Evolutionary conservation across 2,888 invertebrate species (phyloP).

Genomic region (Cenopis cana): DNA sequence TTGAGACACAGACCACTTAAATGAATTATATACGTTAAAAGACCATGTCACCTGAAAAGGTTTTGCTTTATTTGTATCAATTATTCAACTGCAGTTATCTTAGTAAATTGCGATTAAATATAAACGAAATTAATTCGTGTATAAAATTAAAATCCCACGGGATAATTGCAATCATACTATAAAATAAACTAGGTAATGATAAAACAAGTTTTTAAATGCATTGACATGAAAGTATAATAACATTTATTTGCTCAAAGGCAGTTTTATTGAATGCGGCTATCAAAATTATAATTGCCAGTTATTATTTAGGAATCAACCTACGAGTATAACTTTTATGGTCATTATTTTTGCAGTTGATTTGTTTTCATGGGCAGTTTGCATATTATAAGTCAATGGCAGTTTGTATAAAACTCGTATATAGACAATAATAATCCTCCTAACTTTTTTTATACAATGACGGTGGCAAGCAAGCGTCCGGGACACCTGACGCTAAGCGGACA

Average conservation of each 20-base stretch:
- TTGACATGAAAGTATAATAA: constrained; percentile 28
- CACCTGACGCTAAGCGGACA: too few species aligned
- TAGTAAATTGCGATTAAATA: neutral
- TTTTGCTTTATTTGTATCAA: neutral
- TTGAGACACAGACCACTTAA: neutral
- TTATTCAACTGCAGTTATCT: constrained; percentile 1
- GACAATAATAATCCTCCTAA: too few species aligned
- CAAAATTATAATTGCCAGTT: constrained; percentile 39
- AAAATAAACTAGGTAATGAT: neutral
- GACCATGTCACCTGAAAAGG: neutral
- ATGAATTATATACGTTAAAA: neutral
- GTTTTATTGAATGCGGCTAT: constrained; percentile 30
- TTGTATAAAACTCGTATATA: too few species aligned
- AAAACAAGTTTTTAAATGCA: constrained; percentile 24
- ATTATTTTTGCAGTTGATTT: constrained; percentile 21
- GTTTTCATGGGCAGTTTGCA: constrained; percentile 26
- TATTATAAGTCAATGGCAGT: too few species aligned
- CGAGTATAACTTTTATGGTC: constrained; percentile 16
- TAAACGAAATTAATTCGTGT: neutral
- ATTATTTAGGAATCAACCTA: constrained; percentile 29
- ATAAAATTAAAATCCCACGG: constrained; percentile 7
- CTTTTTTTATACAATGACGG: too few species aligned
- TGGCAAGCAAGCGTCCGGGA: too few species aligned
- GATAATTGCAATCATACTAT: constrained; percentile 8
- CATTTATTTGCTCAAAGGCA: constrained; percentile 34